phyloP scores from a whole-genome alignment of 2,113 vertebrate species.

The Stomatorhinus ivindoensis region DNA sequence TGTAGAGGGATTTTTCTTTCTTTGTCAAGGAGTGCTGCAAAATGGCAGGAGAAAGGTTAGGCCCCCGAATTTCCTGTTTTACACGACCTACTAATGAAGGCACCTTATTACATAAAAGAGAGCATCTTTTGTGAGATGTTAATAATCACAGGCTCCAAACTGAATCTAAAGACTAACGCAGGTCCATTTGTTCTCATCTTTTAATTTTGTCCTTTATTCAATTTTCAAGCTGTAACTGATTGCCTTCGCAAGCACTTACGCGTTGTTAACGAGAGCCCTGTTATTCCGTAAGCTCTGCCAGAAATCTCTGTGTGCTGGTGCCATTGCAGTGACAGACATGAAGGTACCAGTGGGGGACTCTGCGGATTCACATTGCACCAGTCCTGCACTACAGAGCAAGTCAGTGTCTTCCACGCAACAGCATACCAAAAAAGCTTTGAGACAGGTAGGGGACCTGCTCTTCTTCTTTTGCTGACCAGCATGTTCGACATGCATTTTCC shows the following conservation, averaged over 20 bases:
- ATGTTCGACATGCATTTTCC: background rate
- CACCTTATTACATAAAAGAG: background rate
- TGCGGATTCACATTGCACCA: slow-evolving; percentile 61
- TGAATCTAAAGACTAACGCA: background rate
- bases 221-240: background rate
- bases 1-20: background rate
- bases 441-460: slow-evolving; percentile 60
- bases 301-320: slow-evolving; percentile 27
- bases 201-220: background rate
- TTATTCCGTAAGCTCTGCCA: background rate
- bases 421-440: slow-evolving; percentile 79
- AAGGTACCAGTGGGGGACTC: slow-evolving; percentile 66
- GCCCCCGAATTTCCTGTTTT: background rate
- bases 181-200: background rate
- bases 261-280: background rate
- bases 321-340: slow-evolving; percentile 63
- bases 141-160: background rate
- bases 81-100: background rate
- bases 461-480: background rate
- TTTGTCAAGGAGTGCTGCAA: background rate
- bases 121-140: background rate
- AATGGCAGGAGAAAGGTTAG: background rate
- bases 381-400: slow-evolving; percentile 67
- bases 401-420: slow-evolving; percentile 76
- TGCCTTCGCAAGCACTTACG: background rate